These are phyloP conservation scores for Chaetophractus vellerosus DNA, from an alignment of 2,797 vertebrate species.

Conservation along the genomic window DNA sequence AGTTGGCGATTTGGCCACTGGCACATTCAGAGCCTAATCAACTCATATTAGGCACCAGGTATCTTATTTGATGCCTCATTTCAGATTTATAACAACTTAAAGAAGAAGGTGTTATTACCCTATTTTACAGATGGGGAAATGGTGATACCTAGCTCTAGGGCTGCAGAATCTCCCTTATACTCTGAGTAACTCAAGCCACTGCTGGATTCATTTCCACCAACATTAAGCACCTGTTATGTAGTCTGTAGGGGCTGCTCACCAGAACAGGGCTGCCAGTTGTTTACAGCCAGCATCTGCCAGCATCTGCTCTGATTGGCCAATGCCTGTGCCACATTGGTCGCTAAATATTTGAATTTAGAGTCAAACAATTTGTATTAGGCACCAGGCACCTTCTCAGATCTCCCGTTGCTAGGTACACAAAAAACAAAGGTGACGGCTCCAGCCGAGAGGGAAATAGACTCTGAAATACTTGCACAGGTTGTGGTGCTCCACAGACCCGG, in stretches of 20 bases:
- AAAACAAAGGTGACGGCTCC: background rate
- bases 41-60: background rate
- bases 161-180: background rate
- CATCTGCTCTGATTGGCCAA: background rate
- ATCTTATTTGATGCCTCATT: background rate
- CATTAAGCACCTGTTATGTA: too few species aligned
- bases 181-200: background rate
- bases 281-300: background rate
- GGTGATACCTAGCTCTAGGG: background rate
- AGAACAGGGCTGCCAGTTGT: background rate
- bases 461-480: background rate
- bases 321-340: background rate
- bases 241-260: background rate
- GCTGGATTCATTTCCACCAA: background rate
- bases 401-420: background rate
- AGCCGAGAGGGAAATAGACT: background rate
- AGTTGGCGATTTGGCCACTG: too few species aligned
- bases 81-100: background rate
- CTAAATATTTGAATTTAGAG: background rate
- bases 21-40: background rate
- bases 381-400: background rate
- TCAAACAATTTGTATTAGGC: background rate
- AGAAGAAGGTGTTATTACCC: background rate
- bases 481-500: background rate
- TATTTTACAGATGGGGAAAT: slow-evolving; percentile 8